These are phyloP conservation scores for Brachionichthys hirsutus DNA, from an alignment of 2,113 vertebrate genomes.

Conservation along the genomic window DNA sequence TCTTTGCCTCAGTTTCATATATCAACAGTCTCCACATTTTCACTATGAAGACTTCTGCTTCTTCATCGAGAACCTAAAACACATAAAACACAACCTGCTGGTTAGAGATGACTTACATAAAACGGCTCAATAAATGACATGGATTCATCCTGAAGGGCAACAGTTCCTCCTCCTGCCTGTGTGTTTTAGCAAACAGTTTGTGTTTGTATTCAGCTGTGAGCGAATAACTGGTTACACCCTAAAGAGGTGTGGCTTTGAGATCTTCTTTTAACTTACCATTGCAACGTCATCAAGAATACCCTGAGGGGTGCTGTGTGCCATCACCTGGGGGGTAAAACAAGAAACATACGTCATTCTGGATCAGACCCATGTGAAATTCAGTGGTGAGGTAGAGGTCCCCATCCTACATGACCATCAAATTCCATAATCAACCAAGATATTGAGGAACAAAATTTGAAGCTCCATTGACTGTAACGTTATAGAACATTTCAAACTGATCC, in stretches of 20 bases:
- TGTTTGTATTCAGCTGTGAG: no score
- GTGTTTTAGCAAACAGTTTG: no score
- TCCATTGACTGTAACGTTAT: no score
- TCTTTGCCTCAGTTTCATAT: slow-evolving; percentile 99
- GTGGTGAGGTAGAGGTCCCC: no score
- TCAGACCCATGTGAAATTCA: no score
- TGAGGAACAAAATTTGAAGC: no score
- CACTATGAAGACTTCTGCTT: slow-evolving; percentile 99
- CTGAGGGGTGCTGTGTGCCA: slow-evolving; percentile 98
- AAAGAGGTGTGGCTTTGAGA: not conserved
- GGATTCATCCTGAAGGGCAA: not conserved
- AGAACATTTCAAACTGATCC: no score
- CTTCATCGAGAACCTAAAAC: slow-evolving; percentile 94
- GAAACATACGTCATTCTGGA: no score
- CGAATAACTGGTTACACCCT: not conserved
- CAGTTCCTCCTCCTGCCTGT: no score
- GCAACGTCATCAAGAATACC: slow-evolving; percentile 98
- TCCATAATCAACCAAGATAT: no score
- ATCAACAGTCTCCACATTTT: slow-evolving; percentile 99
- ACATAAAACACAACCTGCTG: not conserved
- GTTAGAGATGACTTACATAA: not conserved
- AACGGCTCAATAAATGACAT: not conserved
- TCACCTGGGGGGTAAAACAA: slow-evolving; percentile 81
- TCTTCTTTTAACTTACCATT: slow-evolving; percentile 84
- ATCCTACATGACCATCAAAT: no score